Conservation (phyloP, 2,797 vertebrate species). For the Pyrocephalus nanus region DNA sequence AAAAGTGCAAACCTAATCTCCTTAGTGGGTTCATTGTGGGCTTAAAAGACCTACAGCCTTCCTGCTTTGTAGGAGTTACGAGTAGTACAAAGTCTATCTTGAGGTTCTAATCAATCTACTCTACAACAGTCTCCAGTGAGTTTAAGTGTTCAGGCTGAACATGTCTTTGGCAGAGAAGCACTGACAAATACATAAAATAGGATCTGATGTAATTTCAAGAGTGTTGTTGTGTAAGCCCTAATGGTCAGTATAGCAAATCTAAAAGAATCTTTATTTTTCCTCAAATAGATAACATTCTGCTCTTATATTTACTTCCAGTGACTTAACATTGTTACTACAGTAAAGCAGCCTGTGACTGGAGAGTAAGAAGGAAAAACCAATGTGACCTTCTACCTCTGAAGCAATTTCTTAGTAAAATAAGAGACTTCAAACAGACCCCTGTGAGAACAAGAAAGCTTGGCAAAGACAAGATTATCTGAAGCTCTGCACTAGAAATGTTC, state of each 20-base stretch:
- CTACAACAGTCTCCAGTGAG: neutral
- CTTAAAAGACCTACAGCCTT: neutral
- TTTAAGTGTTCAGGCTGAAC: neutral
- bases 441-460: neutral
- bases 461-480: neutral
- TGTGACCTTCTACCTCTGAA: neutral
- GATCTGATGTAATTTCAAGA: slow-evolving; percentile 30
- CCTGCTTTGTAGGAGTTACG: neutral
- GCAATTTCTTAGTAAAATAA: slow-evolving; percentile 29
- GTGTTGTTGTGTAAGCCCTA: neutral
- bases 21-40: neutral
- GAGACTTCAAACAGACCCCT: neutral
- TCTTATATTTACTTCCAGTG: slow-evolving; percentile 1
- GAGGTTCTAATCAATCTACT: neutral
- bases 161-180: neutral
- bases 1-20: neutral
- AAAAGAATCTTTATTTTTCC: neutral
- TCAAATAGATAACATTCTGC: slow-evolving; percentile 6
- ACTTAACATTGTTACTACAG: neutral
- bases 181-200: neutral
- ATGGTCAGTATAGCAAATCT: neutral
- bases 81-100: neutral
- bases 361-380: neutral
- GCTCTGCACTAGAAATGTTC: neutral
- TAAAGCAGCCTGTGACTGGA: neutral